A percentile compares a stretch with the other conserved stretches of the same genome.
Evolutionary conservation across 2,113 vertebrate genomes (phyloP).

Genomic region (Calypte anna): DNA sequence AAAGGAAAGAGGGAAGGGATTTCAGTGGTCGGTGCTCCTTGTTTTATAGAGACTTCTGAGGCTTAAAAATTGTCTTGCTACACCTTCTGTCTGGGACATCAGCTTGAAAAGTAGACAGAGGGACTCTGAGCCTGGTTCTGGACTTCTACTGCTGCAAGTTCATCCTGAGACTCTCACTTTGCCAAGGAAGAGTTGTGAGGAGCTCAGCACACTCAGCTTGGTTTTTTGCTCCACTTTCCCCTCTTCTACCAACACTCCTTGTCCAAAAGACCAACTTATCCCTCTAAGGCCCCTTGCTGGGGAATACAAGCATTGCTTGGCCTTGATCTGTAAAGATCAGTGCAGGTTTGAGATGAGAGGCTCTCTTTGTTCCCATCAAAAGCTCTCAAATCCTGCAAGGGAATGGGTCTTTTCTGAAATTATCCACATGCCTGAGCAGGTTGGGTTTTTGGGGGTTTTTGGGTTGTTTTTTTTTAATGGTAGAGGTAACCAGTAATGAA

Average conservation of each 20-base stretch:
- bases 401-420: neutral
- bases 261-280: neutral
- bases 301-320: neutral
- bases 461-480: neutral
- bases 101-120: neutral
- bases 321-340: neutral
- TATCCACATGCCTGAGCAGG: neutral
- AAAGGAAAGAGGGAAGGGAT: neutral
- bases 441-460: no score
- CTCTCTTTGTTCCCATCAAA: constrained; percentile 16
- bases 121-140: neutral
- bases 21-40: neutral
- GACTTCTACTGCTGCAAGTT: neutral
- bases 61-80: neutral
- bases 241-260: neutral
- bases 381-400: neutral
- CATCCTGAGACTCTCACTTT: neutral
- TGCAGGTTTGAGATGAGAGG: neutral
- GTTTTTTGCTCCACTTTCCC: neutral
- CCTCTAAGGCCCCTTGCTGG: neutral
- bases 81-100: neutral
- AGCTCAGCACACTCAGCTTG: neutral
- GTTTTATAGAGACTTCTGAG: neutral
- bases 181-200: neutral
- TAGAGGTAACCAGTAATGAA: neutral